These are phyloP conservation scores for Poecilia picta DNA, from an alignment of 2,797 vertebrate genomes.

Conservation along the genomic window DNA sequence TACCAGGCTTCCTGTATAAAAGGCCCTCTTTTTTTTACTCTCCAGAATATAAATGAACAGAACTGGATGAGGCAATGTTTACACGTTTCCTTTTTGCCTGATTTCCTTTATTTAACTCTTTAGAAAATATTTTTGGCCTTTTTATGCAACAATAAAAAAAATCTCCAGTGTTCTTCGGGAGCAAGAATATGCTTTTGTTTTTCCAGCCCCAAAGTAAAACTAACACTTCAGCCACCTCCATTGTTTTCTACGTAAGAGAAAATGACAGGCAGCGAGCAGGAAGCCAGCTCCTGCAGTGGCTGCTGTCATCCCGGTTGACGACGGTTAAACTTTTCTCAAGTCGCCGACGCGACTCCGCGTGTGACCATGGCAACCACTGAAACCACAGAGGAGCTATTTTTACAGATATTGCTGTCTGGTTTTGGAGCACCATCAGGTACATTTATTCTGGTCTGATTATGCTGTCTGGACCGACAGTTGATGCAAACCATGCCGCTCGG, in stretches of 20 bases:
- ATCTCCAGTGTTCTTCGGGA: background rate
- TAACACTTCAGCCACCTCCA: background rate
- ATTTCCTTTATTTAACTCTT: background rate
- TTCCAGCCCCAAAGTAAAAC: constrained; percentile 6
- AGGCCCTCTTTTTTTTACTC: background rate
- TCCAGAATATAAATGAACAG: background rate
- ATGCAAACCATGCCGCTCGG: constrained; percentile 9
- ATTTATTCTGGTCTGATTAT: constrained; percentile 40
- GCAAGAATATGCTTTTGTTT: constrained; percentile 18
- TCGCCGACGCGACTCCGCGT: background rate
- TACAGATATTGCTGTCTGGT: constrained; percentile 37
- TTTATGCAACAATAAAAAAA: background rate
- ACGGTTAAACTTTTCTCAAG: constrained; percentile 46
- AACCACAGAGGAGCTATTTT: constrained; percentile 58
- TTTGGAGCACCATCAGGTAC: constrained; percentile 23
- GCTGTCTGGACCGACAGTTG: constrained; percentile 20
- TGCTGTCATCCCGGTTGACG: constrained; percentile 36
- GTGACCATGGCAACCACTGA: constrained; percentile 65
- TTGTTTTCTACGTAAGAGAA: constrained; percentile 3
- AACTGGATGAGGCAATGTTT: constrained; percentile 11
- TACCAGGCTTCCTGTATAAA: constrained; percentile 9
- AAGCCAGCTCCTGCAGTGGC: constrained; percentile 13
- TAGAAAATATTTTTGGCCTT: background rate
- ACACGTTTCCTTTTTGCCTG: background rate
- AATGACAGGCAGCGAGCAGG: constrained; percentile 3